These are phyloP conservation scores for Dendrocincla fuliginosa DNA, from an alignment of 2,797 vertebrate genomes.

Conservation along the genomic window DNA sequence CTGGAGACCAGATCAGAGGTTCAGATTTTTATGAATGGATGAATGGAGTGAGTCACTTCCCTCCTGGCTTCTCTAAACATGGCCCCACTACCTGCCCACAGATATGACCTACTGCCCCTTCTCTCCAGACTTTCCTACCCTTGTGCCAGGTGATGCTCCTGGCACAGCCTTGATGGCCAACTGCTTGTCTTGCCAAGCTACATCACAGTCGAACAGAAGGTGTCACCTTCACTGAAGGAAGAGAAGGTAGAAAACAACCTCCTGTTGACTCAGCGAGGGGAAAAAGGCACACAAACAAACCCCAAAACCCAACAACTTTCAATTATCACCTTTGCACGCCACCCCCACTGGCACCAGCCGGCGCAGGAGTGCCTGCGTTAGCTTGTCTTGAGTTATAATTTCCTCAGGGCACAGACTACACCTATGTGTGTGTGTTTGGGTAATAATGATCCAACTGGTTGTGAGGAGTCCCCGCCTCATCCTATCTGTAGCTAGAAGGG, in stretches of 20 bases:
- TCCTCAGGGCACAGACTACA: conserved; percentile 62
- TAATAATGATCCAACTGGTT: conserved; percentile 14
- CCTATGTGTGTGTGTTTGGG: conserved; percentile 34
- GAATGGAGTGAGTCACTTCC: conserved; percentile 12
- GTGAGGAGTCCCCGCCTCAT: neutral
- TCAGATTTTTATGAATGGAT: conserved; percentile 17
- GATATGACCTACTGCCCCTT: neutral
- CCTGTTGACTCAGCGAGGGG: neutral
- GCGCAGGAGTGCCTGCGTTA: conserved; percentile 30
- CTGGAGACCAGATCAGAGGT: neutral
- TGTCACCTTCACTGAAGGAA: neutral
- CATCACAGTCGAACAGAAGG: neutral
- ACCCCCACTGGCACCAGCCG: conserved; percentile 55
- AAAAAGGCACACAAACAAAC: neutral
- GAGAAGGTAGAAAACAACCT: conserved; percentile 23
- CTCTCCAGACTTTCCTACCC: neutral
- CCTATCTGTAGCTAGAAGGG: conserved; percentile 66
- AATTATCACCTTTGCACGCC: conserved; percentile 26
- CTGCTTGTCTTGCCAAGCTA: neutral
- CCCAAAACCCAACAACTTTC: conserved; percentile 44
- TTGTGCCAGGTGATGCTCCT: neutral
- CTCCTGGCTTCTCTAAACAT: neutral
- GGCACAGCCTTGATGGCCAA: neutral
- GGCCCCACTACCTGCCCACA: neutral
- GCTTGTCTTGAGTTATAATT: conserved; percentile 47